These are phyloP conservation scores for Macroglossus sobrinus DNA, from an alignment of 2,113 vertebrate species.

Conservation along the genomic window DNA sequence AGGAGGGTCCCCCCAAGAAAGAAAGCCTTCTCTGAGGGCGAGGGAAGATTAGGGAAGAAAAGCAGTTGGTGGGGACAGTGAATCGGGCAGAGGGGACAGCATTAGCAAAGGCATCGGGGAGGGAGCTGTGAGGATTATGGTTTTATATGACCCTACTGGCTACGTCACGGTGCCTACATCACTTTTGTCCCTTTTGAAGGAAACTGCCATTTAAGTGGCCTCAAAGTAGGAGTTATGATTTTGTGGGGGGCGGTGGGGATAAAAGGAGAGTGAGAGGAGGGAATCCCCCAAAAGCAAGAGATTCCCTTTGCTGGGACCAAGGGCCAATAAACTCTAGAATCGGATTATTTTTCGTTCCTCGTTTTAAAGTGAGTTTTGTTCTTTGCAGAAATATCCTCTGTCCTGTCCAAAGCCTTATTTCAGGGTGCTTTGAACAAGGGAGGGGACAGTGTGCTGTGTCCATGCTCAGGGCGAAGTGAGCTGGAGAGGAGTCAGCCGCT, in stretches of 20 bases:
- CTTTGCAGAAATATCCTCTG: not conserved
- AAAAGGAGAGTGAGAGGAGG: not conserved
- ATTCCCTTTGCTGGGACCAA: not conserved
- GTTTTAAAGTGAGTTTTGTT: not conserved
- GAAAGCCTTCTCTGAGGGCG: not conserved
- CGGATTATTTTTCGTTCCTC: not conserved
- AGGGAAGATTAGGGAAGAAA: not conserved
- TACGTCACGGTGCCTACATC: rapidly evolving
- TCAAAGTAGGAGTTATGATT: not conserved
- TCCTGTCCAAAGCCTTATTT: not conserved
- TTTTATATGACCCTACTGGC: rapidly evolving
- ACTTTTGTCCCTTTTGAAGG: not conserved
- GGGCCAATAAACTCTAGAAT: not conserved
- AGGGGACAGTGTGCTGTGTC: not conserved
- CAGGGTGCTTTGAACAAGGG: not conserved
- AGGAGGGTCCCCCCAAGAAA: not conserved
- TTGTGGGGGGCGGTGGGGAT: not conserved
- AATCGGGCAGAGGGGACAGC: not conserved
- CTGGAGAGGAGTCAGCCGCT: not conserved
- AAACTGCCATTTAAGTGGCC: not conserved
- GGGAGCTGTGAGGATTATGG: not conserved
- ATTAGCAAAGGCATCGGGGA: not conserved
- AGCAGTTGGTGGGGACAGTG: not conserved
- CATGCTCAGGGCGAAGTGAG: not conserved
- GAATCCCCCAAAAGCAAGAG: not conserved